These are phyloP conservation scores for Brachyhypopomus gauderio DNA, from an alignment of 2,113 vertebrate species.

Conservation along the genomic window DNA sequence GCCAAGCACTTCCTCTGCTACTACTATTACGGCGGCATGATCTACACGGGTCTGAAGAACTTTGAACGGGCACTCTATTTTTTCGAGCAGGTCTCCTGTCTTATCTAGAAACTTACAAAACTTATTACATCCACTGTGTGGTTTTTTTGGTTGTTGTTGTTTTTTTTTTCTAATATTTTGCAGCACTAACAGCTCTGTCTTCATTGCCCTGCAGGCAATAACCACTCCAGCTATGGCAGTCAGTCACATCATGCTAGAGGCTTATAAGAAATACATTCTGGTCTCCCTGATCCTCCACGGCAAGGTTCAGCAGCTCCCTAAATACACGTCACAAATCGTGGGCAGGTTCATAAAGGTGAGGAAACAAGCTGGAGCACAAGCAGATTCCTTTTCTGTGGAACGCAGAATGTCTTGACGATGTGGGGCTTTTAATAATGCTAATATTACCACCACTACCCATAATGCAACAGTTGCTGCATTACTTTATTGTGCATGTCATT, in stretches of 20 bases:
- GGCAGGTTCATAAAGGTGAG: slow-evolving; percentile 98
- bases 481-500: background rate
- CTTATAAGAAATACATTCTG: slow-evolving; percentile 99
- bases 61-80: slow-evolving; percentile 98
- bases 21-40: slow-evolving; percentile 99
- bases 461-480: background rate
- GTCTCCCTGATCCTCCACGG: slow-evolving; percentile 98
- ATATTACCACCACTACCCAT: background rate
- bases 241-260: slow-evolving; percentile 99
- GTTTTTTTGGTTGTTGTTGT: too few species aligned
- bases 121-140: background rate
- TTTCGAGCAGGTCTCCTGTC: slow-evolving; percentile 79
- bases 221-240: slow-evolving; percentile 99
- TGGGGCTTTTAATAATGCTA: background rate
- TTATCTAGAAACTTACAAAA: background rate
- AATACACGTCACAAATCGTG: slow-evolving; percentile 98
- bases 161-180: too few species aligned
- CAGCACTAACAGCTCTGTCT: background rate
- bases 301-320: slow-evolving; percentile 96
- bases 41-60: slow-evolving; percentile 99
- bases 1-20: slow-evolving; percentile 99
- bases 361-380: background rate
- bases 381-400: too few species aligned
- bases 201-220: slow-evolving; percentile 81
- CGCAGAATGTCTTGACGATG: too few species aligned